phyloP scores from a whole-genome alignment of 1,140 invertebrate species.

The Pseudobourletiella spinata region DNA sequence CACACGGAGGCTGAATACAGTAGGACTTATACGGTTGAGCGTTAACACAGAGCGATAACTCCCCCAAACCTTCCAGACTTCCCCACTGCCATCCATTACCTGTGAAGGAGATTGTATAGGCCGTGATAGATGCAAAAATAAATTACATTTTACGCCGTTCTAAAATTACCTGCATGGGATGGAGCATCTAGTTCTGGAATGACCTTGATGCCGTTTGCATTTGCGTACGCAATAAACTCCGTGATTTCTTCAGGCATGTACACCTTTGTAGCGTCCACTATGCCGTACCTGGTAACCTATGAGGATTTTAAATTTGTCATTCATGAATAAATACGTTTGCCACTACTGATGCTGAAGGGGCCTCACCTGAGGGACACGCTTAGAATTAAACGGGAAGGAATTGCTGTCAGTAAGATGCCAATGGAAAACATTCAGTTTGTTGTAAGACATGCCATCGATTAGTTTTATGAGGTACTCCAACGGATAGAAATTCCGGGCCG shows the following conservation, averaged over 20 bases:
- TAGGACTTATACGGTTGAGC: constrained; percentile 33
- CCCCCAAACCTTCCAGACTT: constrained; percentile 35
- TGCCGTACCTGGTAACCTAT: constrained; percentile 39
- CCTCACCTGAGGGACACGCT: constrained; percentile 60
- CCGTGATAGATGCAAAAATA: too few relatives aligned
- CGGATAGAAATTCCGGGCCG: constrained; percentile 64
- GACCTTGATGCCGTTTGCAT: constrained; percentile 60
- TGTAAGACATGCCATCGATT: constrained; percentile 64
- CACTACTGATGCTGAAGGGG: too few relatives aligned
- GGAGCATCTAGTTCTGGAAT: constrained; percentile 76
- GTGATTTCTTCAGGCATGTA: constrained; percentile 37
- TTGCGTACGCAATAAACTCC: constrained; percentile 49
- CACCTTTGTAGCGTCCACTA: constrained; percentile 35
- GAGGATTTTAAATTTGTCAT: too few relatives aligned
- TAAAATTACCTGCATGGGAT: constrained; percentile 59
- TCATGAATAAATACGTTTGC: too few relatives aligned
- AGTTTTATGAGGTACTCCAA: constrained; percentile 58
- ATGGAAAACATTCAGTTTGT: constrained; percentile 75
- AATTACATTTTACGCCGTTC: too few relatives aligned
- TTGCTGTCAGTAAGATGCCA: constrained; percentile 78
- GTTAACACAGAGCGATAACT: constrained; percentile 39
- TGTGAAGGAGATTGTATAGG: constrained; percentile 2
- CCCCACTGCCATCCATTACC: constrained; percentile 67
- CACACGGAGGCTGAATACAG: constrained; percentile 28
- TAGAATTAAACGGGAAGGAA: constrained; percentile 64